Base-by-base conservation (phyloP, 2,888 invertebrate genomes). In the Ernsta delagoae region DNA sequence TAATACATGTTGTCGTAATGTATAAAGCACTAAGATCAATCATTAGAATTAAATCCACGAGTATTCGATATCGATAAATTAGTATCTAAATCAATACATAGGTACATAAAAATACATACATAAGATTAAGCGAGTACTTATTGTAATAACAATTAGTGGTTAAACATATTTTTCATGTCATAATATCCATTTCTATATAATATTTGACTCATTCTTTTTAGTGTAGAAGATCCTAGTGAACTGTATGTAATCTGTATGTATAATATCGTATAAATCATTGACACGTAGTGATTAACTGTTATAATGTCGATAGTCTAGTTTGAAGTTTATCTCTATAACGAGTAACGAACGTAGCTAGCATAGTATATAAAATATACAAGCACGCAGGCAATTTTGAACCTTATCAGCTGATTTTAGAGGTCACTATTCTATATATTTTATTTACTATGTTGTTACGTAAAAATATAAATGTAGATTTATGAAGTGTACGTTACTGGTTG, bases 371-470 rank as follows among this genome's bases (percentile, higher is more conserved):
- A 54, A n/a, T 68, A 31, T 24, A 1, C 9, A 48, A 48, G 12
- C n/a, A 48, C 12, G 12, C n/a, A 12, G 48, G 12, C 48, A 12
- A 48, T 12, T 4, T 3, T 24, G 8, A 8, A 16, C 7, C 50
- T 8, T 50, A 11, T 9, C 3, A 16, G 6, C 1, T 50, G 50
- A 16, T 4, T 7, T 16, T 8, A 50, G 16, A 50, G 7, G 50
- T 16, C 50, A 50, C 48, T 48, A 12, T 12, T 0, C 34, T 24
- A 5, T 31, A 31, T 31, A 31, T 31, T 31, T 62, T 57, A 63
- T 59, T 1, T 53, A 59, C 62, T 69, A 59, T 63, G 63, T 69
- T 59, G 59, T 34, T 79, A 72, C 65, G 73, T 80, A 5, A 80
- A 75, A 53, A 36, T 54, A 36, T 69, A 62, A 70, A 45, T 76